Evolutionary conservation across 2,113 vertebrate genomes (phyloP), one percentile per base, ranked within the genome.

Genomic region (Alces alces): DNA sequence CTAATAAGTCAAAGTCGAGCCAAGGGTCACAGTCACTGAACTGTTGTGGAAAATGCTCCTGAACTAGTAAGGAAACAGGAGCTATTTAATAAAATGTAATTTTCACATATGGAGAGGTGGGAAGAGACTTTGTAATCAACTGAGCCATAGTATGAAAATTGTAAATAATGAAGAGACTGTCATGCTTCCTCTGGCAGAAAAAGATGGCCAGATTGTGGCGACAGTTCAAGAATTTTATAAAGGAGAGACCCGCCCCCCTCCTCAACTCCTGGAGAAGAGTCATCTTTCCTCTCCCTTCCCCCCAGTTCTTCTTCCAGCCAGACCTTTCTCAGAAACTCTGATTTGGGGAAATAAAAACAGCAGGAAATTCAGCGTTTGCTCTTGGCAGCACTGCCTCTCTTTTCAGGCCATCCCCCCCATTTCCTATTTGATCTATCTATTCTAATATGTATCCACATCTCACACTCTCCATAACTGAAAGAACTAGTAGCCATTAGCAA

Each of bases 301-400:
- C 58, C 80, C n/a, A 89, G 33, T 43, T 70, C 58, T 39, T 86
- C 86, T 39, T 50, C 16, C 83, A 73, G 91, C 85, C 94, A 95
- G 80, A 73, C 30, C 83, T 95, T 95, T 92, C 86, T 93, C 83
- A 94, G 89, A 60, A 91, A 80, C 91, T 96, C 95, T 39, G 84
- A 95, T 96, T 93, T 92, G 0, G 25, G 96, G 92, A 95, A 96
- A 97, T 97, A 86, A 97, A 97, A 95, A 85, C 1, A 3, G 91
- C 91, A 98, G 97, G 97, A 98, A 97, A 96, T 89, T 87, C 94
- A 97, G 86, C 10, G 2, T 95, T 96, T 85, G 83, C 58, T 96
- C 89, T 97, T 98, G 93, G 97, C 97, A 98, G 60, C n/a, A 12
- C 79, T 79, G 86, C 78, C 55, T 70, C 95, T 93, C 94, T 91